phyloP scores from a whole-genome alignment of 2,113 vertebrate genomes.

The Probosciger aterrimus region DNA sequence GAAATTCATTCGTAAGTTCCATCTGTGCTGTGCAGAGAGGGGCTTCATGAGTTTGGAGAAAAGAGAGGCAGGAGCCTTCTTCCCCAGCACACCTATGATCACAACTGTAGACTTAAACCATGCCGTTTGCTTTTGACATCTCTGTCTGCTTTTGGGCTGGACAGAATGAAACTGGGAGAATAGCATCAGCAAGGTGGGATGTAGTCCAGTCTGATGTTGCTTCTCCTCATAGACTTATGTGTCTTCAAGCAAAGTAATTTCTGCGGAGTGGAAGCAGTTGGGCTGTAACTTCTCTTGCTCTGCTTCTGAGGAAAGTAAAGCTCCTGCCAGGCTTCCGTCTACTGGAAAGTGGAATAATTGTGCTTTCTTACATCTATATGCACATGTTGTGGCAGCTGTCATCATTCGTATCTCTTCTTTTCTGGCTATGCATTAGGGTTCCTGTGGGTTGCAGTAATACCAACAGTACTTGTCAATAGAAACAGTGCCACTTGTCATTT shows the following conservation, averaged over 20 bases:
- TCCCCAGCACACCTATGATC: accelerated
- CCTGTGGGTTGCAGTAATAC: neutral
- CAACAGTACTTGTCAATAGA: constrained; percentile 24
- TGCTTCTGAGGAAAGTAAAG: neutral
- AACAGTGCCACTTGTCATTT: constrained; percentile 6
- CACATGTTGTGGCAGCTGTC: neutral
- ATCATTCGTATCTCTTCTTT: neutral
- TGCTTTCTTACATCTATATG: constrained; percentile 20
- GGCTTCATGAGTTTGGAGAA: neutral
- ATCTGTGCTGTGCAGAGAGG: neutral
- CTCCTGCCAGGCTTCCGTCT: neutral
- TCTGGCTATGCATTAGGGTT: constrained; percentile 10
- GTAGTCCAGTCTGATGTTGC: neutral
- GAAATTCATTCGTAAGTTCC: neutral
- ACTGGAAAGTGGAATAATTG: neutral
- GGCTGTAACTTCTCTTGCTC: neutral
- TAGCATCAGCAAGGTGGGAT: neutral
- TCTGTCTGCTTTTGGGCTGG: neutral
- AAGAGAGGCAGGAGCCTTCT: neutral
- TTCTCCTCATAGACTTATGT: neutral
- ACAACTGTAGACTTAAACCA: neutral
- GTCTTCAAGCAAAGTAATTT: neutral
- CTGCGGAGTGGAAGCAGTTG: neutral
- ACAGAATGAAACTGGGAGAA: neutral
- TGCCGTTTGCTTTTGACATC: neutral